These are phyloP conservation scores for Saguinus midas DNA, from an alignment of 2,113 vertebrate species.

Conservation along the genomic window DNA sequence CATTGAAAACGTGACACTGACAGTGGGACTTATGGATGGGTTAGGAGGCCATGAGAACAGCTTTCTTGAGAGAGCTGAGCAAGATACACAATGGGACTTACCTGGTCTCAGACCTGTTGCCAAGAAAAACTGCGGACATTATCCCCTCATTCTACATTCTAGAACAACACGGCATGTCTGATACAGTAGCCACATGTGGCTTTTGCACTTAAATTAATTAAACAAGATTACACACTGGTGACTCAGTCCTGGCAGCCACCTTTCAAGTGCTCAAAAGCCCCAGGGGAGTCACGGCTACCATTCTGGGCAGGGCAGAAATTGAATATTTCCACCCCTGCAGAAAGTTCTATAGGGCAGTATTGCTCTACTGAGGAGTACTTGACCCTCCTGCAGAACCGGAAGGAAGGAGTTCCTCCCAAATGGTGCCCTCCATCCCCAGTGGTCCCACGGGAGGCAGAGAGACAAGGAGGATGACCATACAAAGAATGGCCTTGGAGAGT, in stretches of 20 bases:
- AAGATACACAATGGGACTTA: rapidly evolving
- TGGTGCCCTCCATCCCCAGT: neutral
- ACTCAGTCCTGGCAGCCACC: neutral
- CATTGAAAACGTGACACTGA: neutral
- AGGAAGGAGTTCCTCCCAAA: neutral
- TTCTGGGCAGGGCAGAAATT: rapidly evolving
- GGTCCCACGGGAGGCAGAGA: neutral
- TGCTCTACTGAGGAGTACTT: too few relatives aligned
- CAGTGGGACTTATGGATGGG: neutral
- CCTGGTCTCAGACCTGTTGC: neutral
- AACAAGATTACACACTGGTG: neutral
- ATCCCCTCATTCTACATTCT: neutral
- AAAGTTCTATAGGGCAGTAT: neutral
- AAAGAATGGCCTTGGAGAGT: rapidly evolving
- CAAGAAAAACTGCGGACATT: neutral
- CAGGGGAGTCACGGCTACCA: neutral
- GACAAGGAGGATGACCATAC: neutral
- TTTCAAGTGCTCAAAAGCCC: neutral
- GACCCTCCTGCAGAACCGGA: neutral
- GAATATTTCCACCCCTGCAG: rapidly evolving
- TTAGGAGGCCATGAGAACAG: neutral
- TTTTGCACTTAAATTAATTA: neutral
- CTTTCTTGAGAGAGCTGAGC: neutral
- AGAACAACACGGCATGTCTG: neutral
- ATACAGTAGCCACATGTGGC: neutral